Conservation (phyloP, 2,888 invertebrate genomes). For the Slavum lentiscoides region DNA sequence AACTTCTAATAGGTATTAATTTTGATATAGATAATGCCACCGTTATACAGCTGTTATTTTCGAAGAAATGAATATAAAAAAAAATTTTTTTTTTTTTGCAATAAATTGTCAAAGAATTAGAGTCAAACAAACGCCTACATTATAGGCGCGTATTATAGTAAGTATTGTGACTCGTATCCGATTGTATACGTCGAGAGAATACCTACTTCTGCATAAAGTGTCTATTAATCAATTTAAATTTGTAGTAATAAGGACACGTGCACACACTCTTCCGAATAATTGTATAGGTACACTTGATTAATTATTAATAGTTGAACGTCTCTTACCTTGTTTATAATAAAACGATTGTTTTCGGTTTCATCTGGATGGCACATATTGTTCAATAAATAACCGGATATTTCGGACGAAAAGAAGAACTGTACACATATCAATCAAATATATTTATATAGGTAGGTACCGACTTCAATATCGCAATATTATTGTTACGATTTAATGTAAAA, state of each 20-base stretch:
- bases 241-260: background rate
- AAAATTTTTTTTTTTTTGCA: no score
- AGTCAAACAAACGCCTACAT: no score
- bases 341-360: constrained; percentile 60
- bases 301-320: background rate
- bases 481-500: background rate
- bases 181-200: no score
- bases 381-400: constrained; percentile 61
- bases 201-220: no score
- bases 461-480: no score
- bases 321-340: background rate
- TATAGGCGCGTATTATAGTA: no score
- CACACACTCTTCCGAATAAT: background rate
- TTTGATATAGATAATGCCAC: no score
- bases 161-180: no score
- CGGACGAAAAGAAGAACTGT: constrained; percentile 62
- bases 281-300: background rate
- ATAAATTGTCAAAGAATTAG: background rate
- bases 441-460: background rate
- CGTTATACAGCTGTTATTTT: no score
- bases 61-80: no score
- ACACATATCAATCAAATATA: constrained; percentile 57
- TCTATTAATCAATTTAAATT: background rate
- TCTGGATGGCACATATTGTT: constrained; percentile 58
- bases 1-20: no score